Evolutionary conservation across 2,888 invertebrate species (phyloP).

Genomic region (Myathropa florea): DNA sequence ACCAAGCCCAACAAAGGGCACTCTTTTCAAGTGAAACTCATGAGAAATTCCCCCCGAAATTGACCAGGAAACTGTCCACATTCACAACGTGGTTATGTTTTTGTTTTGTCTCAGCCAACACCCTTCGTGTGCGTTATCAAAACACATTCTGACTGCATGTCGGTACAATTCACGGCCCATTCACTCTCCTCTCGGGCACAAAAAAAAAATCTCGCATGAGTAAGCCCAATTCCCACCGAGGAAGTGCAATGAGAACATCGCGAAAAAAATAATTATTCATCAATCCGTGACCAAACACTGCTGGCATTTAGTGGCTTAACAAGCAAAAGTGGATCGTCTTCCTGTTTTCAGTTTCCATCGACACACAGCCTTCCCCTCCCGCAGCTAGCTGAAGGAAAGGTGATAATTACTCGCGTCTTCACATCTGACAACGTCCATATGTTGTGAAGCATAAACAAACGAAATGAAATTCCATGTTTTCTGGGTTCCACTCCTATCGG

Average conservation of each 20-base stretch:
- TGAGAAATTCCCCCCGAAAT: too few species aligned
- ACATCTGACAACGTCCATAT: neutral
- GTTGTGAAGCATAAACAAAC: slow-evolving; percentile 45
- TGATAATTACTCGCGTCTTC: neutral
- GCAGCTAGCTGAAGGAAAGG: too few species aligned
- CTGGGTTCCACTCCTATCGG: neutral
- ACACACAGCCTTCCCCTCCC: neutral
- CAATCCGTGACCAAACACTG: slow-evolving; percentile 30
- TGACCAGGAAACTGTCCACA: neutral
- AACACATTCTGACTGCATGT: neutral
- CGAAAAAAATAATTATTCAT: neutral
- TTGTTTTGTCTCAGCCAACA: neutral
- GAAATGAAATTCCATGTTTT: slow-evolving; percentile 52
- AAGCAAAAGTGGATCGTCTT: slow-evolving; percentile 1
- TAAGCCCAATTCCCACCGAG: slow-evolving; percentile 10
- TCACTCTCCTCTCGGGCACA: neutral
- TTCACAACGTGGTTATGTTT: neutral
- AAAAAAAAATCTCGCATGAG: slow-evolving; percentile 28
- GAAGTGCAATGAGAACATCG: slow-evolving; percentile 13
- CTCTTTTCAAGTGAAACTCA: too few species aligned
- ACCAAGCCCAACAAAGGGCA: neutral
- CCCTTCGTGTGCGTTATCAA: neutral
- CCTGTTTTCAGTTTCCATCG: neutral
- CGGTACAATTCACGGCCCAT: neutral
- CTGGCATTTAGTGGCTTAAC: neutral